Conservation (phyloP, 2,888 invertebrate genomes). For the Mythimna albipuncta region DNA sequence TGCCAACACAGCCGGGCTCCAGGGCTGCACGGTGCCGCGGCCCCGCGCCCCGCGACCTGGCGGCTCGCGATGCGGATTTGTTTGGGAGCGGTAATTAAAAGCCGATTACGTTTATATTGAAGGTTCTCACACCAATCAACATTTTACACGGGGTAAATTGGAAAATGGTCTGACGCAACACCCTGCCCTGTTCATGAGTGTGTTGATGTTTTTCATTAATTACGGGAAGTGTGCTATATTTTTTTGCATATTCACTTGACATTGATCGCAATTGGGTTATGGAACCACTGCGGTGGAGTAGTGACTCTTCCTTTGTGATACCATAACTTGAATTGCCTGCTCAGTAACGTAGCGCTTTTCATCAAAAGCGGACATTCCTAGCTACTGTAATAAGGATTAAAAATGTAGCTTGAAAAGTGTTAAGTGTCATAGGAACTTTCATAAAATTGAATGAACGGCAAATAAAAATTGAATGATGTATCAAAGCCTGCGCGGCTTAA, state of each 20-base stretch:
- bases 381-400: conserved; percentile 18
- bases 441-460: conserved; percentile 53
- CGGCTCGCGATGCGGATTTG: conserved; percentile 61
- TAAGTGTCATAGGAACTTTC: conserved; percentile 4
- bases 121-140: conserved; percentile 63
- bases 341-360: not conserved
- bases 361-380: not conserved
- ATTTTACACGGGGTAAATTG: conserved; percentile 56
- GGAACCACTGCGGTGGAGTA: not conserved
- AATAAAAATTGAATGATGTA: conserved; percentile 56
- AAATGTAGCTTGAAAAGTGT: conserved; percentile 10
- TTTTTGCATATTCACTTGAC: conserved; percentile 22
- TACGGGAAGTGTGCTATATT: conserved; percentile 14
- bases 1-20: conserved; percentile 60
- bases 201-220: conserved; percentile 41
- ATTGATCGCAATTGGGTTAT: conserved; percentile 7
- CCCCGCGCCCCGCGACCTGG: too few species aligned
- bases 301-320: not conserved
- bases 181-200: conserved; percentile 27
- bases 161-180: conserved; percentile 51
- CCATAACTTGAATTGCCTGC: not conserved
- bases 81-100: conserved; percentile 72
- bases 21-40: conserved; percentile 20
- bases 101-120: conserved; percentile 65
- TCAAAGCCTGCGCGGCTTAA: conserved; percentile 48